Conservation (phyloP, 2,888 invertebrate species). For the Ectobius pallidus region DNA sequence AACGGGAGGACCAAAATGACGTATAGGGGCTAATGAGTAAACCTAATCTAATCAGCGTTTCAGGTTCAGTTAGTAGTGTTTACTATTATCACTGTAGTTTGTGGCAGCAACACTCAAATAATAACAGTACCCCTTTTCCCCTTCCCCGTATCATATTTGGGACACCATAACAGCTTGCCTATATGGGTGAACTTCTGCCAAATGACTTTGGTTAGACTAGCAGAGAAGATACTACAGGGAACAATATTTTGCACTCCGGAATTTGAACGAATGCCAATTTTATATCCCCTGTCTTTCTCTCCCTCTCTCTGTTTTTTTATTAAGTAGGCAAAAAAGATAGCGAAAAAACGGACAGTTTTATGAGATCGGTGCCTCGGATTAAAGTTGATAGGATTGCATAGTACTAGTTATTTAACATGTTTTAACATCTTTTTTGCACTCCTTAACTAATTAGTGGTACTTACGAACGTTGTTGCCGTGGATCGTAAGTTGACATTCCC, state of each 20-base stretch:
- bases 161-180: not conserved
- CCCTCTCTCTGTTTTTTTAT: not conserved
- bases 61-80: not conserved
- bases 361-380: not conserved
- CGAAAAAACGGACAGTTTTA: not conserved
- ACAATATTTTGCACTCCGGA: conserved; percentile 35
- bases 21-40: conserved; percentile 3
- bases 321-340: not conserved
- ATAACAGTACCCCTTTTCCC: not conserved
- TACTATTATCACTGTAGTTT: not conserved
- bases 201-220: not conserved
- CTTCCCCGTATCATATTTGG: too few species aligned
- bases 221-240: not conserved
- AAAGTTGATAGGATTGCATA: too few species aligned
- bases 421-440: too few species aligned
- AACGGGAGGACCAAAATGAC: conserved; percentile 8
- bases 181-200: not conserved
- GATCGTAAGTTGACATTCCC: too few species aligned
- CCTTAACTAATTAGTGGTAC: too few species aligned
- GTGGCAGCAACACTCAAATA: not conserved
- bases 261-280: conserved; percentile 30
- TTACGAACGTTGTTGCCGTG: too few species aligned
- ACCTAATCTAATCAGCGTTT: conserved; percentile 6
- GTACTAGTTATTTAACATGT: too few species aligned
- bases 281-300: too few species aligned